Percentiles rank a stretch among this genome's conserved stretches.
These are phyloP conservation scores for Geopemphigus sp. DNA, from an alignment of 1,140 invertebrate species.

Conservation along the genomic window DNA sequence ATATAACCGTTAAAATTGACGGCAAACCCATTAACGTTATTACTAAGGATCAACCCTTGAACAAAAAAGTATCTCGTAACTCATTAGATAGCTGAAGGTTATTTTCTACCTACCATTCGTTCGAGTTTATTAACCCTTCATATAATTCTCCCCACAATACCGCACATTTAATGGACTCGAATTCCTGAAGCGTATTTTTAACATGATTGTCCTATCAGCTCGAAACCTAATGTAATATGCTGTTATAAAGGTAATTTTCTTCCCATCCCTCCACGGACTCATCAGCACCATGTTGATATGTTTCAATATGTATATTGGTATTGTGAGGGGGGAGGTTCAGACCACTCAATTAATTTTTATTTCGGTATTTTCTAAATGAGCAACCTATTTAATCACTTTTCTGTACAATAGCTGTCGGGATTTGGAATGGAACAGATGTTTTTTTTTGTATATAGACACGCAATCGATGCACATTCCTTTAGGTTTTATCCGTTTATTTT, in stretches of 20 bases:
- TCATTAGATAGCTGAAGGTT: conserved; percentile 17
- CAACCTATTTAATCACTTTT: conserved; percentile 29
- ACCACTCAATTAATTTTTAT: conserved; percentile 5
- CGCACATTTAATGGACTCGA: conserved; percentile 38
- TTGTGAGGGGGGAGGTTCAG: no score
- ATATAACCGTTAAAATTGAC: neutral
- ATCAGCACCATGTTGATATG: conserved; percentile 22
- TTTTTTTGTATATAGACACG: neutral
- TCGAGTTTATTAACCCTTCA: conserved; percentile 12
- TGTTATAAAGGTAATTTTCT: conserved; percentile 4
- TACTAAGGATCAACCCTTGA: conserved; percentile 4
- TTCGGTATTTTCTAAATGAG: conserved; percentile 1
- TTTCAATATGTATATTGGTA: neutral
- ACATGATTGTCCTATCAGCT: conserved; percentile 27
- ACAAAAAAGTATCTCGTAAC: neutral
- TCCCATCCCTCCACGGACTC: neutral
- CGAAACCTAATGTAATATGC: neutral
- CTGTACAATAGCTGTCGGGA: neutral
- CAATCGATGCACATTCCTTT: conserved; percentile 21
- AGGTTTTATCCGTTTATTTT: neutral
- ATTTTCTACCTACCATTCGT: neutral
- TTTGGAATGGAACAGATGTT: neutral
- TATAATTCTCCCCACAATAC: neutral
- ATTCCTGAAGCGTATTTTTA: conserved; percentile 12
- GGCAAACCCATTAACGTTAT: neutral